These are phyloP conservation scores for Therioaphis trifolii DNA, from an alignment of 2,888 invertebrate species.

Conservation along the genomic window DNA sequence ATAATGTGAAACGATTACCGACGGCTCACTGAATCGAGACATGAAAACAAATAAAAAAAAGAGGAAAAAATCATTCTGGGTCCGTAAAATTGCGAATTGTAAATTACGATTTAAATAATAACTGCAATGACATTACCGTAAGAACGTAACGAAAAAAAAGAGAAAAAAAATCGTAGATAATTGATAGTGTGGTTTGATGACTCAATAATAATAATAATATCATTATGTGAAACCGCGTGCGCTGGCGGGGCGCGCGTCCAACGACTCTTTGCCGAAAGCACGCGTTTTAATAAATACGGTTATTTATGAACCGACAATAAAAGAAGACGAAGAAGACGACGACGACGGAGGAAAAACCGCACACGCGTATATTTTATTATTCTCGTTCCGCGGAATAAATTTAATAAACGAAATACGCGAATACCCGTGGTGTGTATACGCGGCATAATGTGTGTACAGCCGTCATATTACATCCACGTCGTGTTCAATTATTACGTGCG, in stretches of 20 bases:
- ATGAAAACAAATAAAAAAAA: background rate
- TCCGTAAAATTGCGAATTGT: background rate
- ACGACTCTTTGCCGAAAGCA: no score
- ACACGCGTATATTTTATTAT: background rate
- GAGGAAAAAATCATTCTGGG: background rate
- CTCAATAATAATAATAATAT: background rate
- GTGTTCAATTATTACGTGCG: no score
- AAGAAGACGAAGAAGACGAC: background rate
- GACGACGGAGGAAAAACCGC: background rate
- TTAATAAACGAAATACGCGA: background rate
- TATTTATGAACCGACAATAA: background rate
- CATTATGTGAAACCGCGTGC: background rate
- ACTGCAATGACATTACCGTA: background rate
- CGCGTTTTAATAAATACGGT: conserved; percentile 24
- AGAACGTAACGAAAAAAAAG: background rate
- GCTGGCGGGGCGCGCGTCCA: background rate
- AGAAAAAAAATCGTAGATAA: no score
- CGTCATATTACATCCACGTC: no score
- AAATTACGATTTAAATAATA: background rate
- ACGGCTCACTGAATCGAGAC: background rate
- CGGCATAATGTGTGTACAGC: no score
- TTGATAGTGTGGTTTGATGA: conserved; percentile 45
- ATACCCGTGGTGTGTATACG: no score
- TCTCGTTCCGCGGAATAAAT: background rate
- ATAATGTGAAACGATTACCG: background rate